Base-by-base conservation (phyloP, 2,888 invertebrate genomes). In the Drosophila helvetica region DNA sequence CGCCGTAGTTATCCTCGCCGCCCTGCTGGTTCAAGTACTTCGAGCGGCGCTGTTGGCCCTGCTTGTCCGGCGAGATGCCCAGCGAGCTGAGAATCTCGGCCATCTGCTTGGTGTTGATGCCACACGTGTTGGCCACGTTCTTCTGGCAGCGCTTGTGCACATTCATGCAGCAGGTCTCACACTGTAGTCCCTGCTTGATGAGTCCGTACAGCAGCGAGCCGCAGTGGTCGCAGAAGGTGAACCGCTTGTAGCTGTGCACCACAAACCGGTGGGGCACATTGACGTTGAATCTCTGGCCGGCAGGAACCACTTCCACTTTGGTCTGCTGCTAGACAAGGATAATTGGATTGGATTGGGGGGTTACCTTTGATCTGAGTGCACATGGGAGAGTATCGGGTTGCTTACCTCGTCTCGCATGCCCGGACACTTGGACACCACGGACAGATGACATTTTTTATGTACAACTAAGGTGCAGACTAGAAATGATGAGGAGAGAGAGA, bases 181-280 rank as follows among this genome's bases (percentile, higher is more conserved):
- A 99, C 93, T 99, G 98, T 86, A 99, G 94, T 60, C 99, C 99
- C 93, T 99, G 99, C 92, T 96, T 96, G 91, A 98, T 96, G 89
- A 99, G 95, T 27, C 99, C 99, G 92, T 99, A 99, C 74, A 99
- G 95, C 91, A 99, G 94, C 73, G 98, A 98, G 82, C 99, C 99
- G 93, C 99, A 99, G 93, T 99, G 99, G 93, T 99, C 99, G 94
- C 99, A 99, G 94, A 99, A 99, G 33, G 99, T 99, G 93, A 99
- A 98, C 82, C 98, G 94, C 93, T 98, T 98, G 94, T 98, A 99
- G 86, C 95, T 99, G 94, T 99, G 99, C 89, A 98, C 96, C 88
- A 96, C 95, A 93, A 97, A 98, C 76, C 98, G 96, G 93, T 99
- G 99, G 81, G 99, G 99, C 90, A 99, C 95, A 93, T 99, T 99